Evolutionary conservation across 23 tunicate species (phyloP), one percentile per base, ranked within the genome.

Genomic region (Halocynthia roretzi): DNA sequence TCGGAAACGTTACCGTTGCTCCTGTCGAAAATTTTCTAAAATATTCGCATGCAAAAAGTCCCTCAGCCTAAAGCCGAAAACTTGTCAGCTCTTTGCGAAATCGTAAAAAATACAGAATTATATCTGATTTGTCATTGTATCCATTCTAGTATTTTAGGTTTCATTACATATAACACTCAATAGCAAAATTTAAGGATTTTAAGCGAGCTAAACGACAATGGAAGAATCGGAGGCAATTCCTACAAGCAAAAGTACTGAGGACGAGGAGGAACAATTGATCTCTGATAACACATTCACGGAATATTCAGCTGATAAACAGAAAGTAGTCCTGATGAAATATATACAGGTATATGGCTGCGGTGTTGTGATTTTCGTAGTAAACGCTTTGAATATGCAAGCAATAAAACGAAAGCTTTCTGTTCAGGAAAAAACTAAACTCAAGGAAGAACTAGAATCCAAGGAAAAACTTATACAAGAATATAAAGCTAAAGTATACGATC

Each of bases 401-500:
- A 2, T 72, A 17, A 72, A 21, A 10, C 22, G 22, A 68, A 77
- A 8, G 48, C 19, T 19, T 55, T 14, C 60, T 17, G 0, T 80
- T 54, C 72, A 84, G 89, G 89, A 84, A 84, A 84, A 84, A 52
- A 70, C 71, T 15, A 68, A 78, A 12, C 62, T 84, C 50, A 62
- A 71, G 20, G 75, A 52, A 6, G 80, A 84, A 49, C 52, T 84
- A 7, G 70, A 70, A 7, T n/a, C 18, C 58, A 84, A 84, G 60
- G 89, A 84, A 54, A 77, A 68, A 44, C 61, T 58, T 51, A 71
- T 78, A 19, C 89, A 84, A 78, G 72, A 78, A 52, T 78, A 84
- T 65, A 84, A 84, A 78, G 89, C 89, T 20, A 84, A 62, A 62
- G 89, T 84, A 18, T 84, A 84, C 79, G 89, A 84, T 53, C 65